Base-by-base conservation (phyloP, 2,797 vertebrate species). In the Pseudopleuronectes americanus region DNA sequence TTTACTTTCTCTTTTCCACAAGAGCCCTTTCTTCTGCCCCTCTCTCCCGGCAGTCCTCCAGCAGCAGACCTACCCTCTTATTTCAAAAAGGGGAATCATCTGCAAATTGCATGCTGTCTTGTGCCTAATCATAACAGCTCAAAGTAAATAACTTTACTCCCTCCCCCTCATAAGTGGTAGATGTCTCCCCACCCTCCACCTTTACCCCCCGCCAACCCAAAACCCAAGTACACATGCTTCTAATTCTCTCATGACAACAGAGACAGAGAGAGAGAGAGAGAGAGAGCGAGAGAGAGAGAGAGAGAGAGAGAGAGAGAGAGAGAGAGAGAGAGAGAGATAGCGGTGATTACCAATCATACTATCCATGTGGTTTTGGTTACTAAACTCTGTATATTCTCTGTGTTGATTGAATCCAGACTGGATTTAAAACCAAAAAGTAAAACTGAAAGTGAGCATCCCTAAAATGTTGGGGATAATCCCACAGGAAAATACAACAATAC, bases 81-180 rank as follows among this genome's bases (percentile, higher is more conserved):
- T 92, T 92, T 88, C 1, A 54, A 76, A 80, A 57, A 8, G 52
- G 49, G 77, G 76, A 83, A 83, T 90, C 86, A 85, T 91, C 79
- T 89, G 83, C 84, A 85, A 91, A 89, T 90, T 87, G 83, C 80
- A 87, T 52, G 57, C 83, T 83, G 84, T 75, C 80, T 90, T 84
- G 81, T 86, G 78, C 71, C 81, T 87, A 87, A 92, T 89, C 90
- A 91, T 89, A 90, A 92, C 87, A 89, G 86, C 75, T 85, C 79
- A 78, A 77, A 89, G 83, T 87, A 87, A 90, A 90, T 84, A 85
- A 83, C 85, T 83, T 81, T 75, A 87, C 62, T 61, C 57, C 58
- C 68, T 41, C 48, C 57, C 36, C 23, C n/a, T 49, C 41, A 31
- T 33, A 7, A 49, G 24, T 38, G 56, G 33, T 16, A 59, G 38